Percentiles rank a stretch among this genome's conserved stretches.
phyloP scores from a whole-genome alignment of 1,140 invertebrate species.

The Lepidurus packardi region DNA sequence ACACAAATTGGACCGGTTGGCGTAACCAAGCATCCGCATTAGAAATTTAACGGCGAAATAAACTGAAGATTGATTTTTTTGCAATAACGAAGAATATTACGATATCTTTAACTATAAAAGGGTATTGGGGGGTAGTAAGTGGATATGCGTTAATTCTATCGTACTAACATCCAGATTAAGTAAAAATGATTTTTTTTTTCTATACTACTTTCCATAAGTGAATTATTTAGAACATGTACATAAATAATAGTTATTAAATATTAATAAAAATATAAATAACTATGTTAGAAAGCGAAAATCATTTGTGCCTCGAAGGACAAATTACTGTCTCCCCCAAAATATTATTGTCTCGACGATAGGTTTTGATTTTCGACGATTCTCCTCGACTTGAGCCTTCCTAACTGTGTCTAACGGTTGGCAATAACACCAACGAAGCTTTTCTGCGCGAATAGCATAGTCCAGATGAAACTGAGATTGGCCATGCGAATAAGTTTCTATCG shows the following conservation, averaged over 20 bases:
- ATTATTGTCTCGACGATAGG: background rate
- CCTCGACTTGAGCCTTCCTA: background rate
- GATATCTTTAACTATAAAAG: too few relatives aligned
- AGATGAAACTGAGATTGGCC: background rate
- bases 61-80: background rate
- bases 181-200: background rate
- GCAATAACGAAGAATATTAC: background rate
- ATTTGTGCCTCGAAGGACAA: background rate
- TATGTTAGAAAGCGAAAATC: background rate
- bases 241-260: too few relatives aligned
- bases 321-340: background rate
- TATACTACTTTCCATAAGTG: too few relatives aligned
- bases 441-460: background rate
- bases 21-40: background rate
- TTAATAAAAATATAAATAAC: too few relatives aligned
- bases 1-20: background rate
- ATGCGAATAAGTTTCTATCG: too few relatives aligned
- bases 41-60: background rate
- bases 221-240: too few relatives aligned
- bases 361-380: background rate
- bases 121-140: too few relatives aligned
- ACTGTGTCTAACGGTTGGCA: background rate
- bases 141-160: background rate
- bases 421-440: background rate
- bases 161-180: too few relatives aligned